Evolutionary conservation across 2,797 vertebrate genomes (phyloP).

Genomic region (Mico argentatus): DNA sequence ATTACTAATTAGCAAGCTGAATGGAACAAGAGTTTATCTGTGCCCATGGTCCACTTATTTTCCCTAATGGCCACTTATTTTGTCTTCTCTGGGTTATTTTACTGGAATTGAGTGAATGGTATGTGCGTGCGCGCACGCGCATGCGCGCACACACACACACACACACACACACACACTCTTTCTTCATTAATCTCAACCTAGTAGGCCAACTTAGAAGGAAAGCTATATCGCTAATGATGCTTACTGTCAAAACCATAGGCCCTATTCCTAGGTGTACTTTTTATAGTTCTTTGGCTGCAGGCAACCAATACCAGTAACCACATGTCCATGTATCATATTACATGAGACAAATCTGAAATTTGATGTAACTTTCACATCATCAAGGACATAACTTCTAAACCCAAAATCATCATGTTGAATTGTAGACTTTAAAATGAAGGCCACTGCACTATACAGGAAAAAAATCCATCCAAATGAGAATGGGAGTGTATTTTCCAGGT

Average conservation of each 20-base stretch:
- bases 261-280: not conserved
- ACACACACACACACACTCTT: not conserved
- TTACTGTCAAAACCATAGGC: not conserved
- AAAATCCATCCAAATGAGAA: conserved; percentile 13
- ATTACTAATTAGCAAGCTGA: conserved; percentile 6
- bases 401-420: conserved; percentile 1
- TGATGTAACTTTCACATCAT: not conserved
- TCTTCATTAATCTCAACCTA: not conserved
- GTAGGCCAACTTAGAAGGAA: not conserved
- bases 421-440: conserved; percentile 40
- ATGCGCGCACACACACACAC: no score
- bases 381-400: not conserved
- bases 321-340: not conserved
- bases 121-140: accelerated
- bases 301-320: not conserved
- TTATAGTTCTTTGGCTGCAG: not conserved
- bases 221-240: not conserved
- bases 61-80: not conserved
- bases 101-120: not conserved
- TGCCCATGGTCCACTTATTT: not conserved
- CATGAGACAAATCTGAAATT: conserved; percentile 13
- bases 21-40: not conserved
- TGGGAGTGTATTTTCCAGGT: not conserved
- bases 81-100: not conserved
- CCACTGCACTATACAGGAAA: not conserved